phyloP scores from a whole-genome alignment of 1,140 invertebrate species.

The Panagrolaimus sp. region DNA sequence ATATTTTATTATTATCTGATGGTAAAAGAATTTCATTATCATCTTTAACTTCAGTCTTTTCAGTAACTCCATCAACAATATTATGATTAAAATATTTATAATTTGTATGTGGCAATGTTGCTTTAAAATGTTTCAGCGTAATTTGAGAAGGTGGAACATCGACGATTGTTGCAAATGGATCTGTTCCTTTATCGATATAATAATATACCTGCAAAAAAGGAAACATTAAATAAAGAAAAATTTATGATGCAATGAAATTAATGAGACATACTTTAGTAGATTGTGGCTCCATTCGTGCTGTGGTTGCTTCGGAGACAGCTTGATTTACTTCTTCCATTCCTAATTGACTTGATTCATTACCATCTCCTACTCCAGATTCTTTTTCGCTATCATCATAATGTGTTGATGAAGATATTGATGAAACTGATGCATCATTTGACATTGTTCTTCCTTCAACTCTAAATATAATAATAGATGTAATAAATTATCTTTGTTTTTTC shows the following conservation, averaged over 20 bases:
- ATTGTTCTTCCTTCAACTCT: background rate
- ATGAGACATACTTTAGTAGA: background rate
- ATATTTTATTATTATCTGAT: too few species aligned
- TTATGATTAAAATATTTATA: constrained; percentile 1
- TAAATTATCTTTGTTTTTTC: too few species aligned
- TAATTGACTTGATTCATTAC: too few species aligned
- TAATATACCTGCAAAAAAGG: constrained; percentile 11
- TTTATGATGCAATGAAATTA: background rate
- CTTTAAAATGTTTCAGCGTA: background rate
- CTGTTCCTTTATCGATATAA: background rate
- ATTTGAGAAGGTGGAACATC: constrained; percentile 3
- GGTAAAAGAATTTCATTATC: background rate
- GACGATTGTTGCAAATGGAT: background rate
- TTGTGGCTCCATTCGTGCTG: background rate
- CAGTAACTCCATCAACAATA: background rate
- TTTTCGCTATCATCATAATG: background rate
- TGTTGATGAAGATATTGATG: background rate
- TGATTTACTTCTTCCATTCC: too few species aligned
- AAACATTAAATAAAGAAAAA: background rate
- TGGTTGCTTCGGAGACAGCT: background rate
- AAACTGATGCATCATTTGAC: constrained; percentile 7
- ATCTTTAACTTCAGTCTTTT: background rate
- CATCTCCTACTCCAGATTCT: background rate
- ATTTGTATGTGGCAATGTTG: background rate
- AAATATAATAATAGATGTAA: too few species aligned